A percentile compares a stretch with the other conserved stretches of the same genome.
Conservation (phyloP, 2,797 vertebrate species). For the Babyrousa celebensis region DNA sequence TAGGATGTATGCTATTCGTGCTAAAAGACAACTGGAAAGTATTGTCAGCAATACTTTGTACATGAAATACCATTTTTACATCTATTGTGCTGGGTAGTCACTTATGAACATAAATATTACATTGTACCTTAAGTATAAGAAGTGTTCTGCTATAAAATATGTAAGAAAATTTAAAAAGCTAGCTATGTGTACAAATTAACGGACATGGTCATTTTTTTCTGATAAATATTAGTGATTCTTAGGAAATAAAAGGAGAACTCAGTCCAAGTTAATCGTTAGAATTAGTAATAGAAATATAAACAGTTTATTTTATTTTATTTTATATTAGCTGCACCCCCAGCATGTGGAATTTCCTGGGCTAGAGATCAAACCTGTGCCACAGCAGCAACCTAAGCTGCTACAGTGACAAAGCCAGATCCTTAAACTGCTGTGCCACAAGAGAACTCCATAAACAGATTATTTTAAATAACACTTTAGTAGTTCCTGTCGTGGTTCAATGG, state of each 20-base stretch:
- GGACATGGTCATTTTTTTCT: conserved; percentile 10
- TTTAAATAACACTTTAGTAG: no score
- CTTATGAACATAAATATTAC: conserved; percentile 25
- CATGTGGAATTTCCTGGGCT: no score
- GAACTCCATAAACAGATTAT: no score
- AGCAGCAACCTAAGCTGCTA: no score
- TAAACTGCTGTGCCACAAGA: no score
- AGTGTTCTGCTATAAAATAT: not conserved
- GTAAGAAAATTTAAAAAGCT: conserved; percentile 24
- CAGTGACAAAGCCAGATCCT: no score
- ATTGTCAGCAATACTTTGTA: conserved; percentile 38
- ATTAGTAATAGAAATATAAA: conserved; percentile 15
- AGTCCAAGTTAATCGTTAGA: not conserved
- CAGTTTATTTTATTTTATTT: not conserved
- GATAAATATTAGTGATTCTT: conserved; percentile 34
- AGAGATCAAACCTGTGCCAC: no score
- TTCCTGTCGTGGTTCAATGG: no score
- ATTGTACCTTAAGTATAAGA: conserved; percentile 1
- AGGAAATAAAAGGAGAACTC: conserved; percentile 28
- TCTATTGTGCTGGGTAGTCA: not conserved
- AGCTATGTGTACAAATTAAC: not conserved
- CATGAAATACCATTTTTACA: conserved; percentile 24
- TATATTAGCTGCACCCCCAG: no score
- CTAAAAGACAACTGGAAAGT: conserved; percentile 42
- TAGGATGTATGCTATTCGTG: not conserved